phyloP scores from a whole-genome alignment of 2,113 vertebrate genomes.

The Theristicus caerulescens region DNA sequence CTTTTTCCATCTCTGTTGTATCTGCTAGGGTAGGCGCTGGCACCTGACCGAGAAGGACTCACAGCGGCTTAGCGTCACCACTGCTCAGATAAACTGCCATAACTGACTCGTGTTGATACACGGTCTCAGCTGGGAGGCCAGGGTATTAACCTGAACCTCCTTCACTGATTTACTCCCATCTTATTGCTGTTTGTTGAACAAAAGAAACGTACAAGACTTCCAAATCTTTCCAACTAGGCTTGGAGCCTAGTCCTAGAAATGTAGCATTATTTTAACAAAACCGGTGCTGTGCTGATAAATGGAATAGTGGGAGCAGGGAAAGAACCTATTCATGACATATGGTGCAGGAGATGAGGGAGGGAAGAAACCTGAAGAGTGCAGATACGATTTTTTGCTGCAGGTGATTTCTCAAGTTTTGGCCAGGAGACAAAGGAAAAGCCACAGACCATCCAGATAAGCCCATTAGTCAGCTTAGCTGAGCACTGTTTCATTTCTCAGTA shows the following conservation, averaged over 20 bases:
- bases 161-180: neutral
- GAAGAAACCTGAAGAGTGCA: slow-evolving; percentile 17
- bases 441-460: slow-evolving; percentile 11
- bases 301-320: neutral
- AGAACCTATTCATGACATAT: neutral
- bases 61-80: neutral
- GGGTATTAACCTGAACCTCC: neutral
- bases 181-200: neutral
- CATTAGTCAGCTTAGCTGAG: slow-evolving; percentile 29
- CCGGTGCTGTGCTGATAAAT: neutral
- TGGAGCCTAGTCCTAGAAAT: neutral
- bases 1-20: neutral
- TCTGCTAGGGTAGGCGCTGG: neutral
- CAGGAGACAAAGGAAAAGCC: slow-evolving; percentile 19
- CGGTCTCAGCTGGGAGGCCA: neutral
- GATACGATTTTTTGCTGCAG: slow-evolving; percentile 46
- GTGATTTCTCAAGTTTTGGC: slow-evolving; percentile 28
- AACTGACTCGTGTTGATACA: neutral
- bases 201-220: neutral
- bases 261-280: slow-evolving; percentile 9
- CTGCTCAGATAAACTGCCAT: neutral
- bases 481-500: neutral
- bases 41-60: neutral
- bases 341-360: neutral
- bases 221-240: neutral